A percentile compares a stretch with the other conserved stretches of the same genome.
phyloP scores from a whole-genome alignment of 2,113 vertebrate genomes.

The Heloderma charlesbogerti region DNA sequence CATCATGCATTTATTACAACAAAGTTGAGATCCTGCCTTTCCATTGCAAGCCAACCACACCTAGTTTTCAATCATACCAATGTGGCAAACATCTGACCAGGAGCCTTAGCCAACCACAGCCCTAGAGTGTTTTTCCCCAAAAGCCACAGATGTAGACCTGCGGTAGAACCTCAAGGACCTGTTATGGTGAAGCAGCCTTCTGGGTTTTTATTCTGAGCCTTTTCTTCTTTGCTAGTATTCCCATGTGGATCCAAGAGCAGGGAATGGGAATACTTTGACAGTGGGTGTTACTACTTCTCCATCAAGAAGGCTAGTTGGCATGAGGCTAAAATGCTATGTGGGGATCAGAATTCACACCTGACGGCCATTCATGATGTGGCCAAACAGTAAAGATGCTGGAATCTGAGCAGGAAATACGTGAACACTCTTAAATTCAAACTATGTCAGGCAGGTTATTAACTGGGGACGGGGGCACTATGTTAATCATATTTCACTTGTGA shows the following conservation, averaged over 20 bases:
- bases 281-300: constrained; percentile 57
- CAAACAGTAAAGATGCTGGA: constrained; percentile 41
- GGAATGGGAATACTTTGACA: constrained; percentile 52
- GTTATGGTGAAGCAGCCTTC: rapidly evolving
- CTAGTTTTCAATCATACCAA: no score
- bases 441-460: no score
- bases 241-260: constrained; percentile 17
- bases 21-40: no score
- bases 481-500: no score
- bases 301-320: background rate
- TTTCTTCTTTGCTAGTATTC: constrained; percentile 5
- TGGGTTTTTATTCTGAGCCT: rapidly evolving
- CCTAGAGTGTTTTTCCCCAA: no score
- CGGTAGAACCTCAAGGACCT: background rate
- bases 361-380: background rate
- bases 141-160: no score
- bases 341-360: constrained; percentile 26
- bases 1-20: no score
- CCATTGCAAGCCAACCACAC: no score
- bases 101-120: no score
- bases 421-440: background rate
- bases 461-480: no score
- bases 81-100: no score
- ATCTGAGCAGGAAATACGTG: background rate
- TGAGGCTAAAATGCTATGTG: constrained; percentile 25